A percentile compares a stretch with the other conserved stretches of the same genome.
These are phyloP conservation scores for Cepaea nemoralis DNA, from an alignment of 1,140 invertebrate genomes.

Conservation along the genomic window DNA sequence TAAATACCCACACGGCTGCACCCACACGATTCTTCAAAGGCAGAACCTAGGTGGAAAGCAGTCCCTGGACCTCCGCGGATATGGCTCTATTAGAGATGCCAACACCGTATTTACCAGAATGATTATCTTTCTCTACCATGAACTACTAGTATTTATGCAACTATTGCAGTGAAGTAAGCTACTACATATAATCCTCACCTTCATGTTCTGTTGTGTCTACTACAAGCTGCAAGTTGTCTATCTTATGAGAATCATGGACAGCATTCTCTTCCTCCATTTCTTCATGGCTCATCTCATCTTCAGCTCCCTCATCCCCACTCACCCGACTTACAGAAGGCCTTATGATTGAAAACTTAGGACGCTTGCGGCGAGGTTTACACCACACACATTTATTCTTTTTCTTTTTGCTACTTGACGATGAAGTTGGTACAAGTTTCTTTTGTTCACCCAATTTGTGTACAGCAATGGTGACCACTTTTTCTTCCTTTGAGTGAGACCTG, in stretches of 20 bases:
- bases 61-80: too few relatives aligned
- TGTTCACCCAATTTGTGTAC: not conserved
- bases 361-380: slow-evolving; percentile 42
- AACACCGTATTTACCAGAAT: too few relatives aligned
- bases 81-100: too few relatives aligned
- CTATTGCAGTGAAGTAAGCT: too few relatives aligned
- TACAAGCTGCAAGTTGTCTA: not conserved
- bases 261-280: slow-evolving; percentile 30
- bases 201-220: slow-evolving; percentile 14
- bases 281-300: slow-evolving; percentile 38
- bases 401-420: slow-evolving; percentile 3
- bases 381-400: slow-evolving; percentile 38
- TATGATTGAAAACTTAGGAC: not conserved
- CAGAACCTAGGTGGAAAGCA: too few relatives aligned
- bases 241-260: not conserved
- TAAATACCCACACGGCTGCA: too few relatives aligned
- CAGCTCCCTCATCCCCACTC: slow-evolving; percentile 44
- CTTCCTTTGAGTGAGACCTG: not conserved
- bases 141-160: too few relatives aligned
- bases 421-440: not conserved
- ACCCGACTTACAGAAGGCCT: not conserved
- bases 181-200: slow-evolving; percentile 21
- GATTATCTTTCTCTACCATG: too few relatives aligned
- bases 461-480: not conserved
- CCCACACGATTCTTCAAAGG: too few relatives aligned